Evolutionary conservation across 2,113 vertebrate species (phyloP), one percentile per base, ranked within the genome.

Genomic region (Mesitornis unicolor): DNA sequence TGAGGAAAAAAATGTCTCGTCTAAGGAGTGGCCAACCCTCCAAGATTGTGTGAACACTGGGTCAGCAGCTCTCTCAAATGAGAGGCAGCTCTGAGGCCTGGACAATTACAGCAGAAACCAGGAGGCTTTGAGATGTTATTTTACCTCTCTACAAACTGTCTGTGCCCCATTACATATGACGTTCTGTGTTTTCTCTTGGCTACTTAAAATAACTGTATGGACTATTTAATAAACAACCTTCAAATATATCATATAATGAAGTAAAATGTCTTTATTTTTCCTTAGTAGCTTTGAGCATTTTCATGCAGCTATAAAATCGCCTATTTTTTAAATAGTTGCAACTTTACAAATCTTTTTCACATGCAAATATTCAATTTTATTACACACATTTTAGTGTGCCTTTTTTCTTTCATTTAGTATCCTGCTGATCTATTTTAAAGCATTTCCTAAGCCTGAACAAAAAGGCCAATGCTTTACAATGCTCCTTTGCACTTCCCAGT

Each of bases 401-500:
- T 82, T 85, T 75, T 43, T 22, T 28, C 60, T 94, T 94, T n/a
- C 17, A n/a, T 83, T 85, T 84, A 65, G 29, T 87, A 85, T 64
- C 36, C 35, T 0, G 0, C n/a, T 69, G 31, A 33, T 83, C 38
- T 80, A 61, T 70, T 89, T 90, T 56, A 77, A 88, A 91, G 86
- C 10, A 45, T 61, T 92, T 92, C 29, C 43, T 87, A 56, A 74
- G 31, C 24, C 65, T 57, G 61, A 89, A 63, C 16, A 71, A 48
- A 84, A 59, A 90, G 35, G 17, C 42, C 83, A 45, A 33, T 21
- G 8, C 13, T 88, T 93, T 59, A 38, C 35, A 78, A 28, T 9
- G 31, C 38, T 74, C 17, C 22, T 80, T 84, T 13, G 1, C 9
- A 42, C 11, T 51, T 67, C 33, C 43, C 26, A 22, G 51, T 16